phyloP scores from a whole-genome alignment of 92 coral and sea anemone species.

The Micromussa lordhowensis region DNA sequence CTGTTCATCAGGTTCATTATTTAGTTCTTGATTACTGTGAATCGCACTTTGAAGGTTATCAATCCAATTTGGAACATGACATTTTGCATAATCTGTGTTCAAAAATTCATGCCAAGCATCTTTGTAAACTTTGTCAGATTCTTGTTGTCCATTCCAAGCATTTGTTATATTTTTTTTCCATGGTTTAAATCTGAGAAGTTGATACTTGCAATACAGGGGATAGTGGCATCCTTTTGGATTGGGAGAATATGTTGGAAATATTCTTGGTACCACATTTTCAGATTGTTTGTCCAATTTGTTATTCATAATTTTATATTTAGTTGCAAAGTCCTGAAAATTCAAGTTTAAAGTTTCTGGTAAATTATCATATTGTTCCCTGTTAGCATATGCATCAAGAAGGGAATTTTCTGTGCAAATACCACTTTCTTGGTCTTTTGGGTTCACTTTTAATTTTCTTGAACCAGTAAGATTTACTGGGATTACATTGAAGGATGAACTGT shows the following conservation, averaged over 20 bases:
- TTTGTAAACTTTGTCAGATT: slow-evolving; percentile 34
- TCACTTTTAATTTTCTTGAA: slow-evolving; percentile 56
- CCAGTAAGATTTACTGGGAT: slow-evolving; percentile 72
- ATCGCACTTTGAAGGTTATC: too few species aligned
- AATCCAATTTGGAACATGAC: slow-evolving; percentile 54
- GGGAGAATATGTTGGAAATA: slow-evolving; percentile 50
- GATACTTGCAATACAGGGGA: slow-evolving; percentile 69
- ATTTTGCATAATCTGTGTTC: slow-evolving; percentile 48
- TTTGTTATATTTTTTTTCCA: slow-evolving; percentile 59
- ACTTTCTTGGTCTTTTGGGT: neutral
- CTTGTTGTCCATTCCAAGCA: slow-evolving; percentile 58
- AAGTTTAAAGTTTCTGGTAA: slow-evolving; percentile 47
- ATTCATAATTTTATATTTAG: slow-evolving; percentile 33
- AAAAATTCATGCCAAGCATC: slow-evolving; percentile 54
- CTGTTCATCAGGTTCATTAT: too few species aligned
- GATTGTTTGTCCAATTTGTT: slow-evolving; percentile 52
- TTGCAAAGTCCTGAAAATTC: slow-evolving; percentile 52
- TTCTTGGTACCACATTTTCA: slow-evolving; percentile 53
- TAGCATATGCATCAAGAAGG: slow-evolving; percentile 67
- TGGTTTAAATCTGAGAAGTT: slow-evolving; percentile 65
- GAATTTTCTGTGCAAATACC: slow-evolving; percentile 65
- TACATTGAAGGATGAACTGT: slow-evolving; percentile 64
- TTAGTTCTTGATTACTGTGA: too few species aligned
- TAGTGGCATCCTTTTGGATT: slow-evolving; percentile 53
- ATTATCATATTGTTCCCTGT: slow-evolving; percentile 59